Conservation (phyloP, 2,797 vertebrate species). For the Linurgus olivaceus region DNA sequence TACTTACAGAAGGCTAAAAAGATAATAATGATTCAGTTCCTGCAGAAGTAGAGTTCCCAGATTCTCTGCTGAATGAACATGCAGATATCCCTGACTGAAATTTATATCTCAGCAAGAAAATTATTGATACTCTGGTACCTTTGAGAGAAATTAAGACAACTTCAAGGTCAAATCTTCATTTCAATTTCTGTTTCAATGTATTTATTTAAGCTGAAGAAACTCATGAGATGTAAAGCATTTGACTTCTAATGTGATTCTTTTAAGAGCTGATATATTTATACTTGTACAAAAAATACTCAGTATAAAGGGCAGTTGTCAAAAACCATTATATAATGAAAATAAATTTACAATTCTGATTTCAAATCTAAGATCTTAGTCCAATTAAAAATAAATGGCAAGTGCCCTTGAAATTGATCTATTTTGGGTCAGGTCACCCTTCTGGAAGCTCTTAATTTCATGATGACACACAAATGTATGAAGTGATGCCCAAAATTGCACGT, state of each 20-base stretch:
- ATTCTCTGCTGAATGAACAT: background rate
- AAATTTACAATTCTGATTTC: background rate
- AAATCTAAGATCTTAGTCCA: background rate
- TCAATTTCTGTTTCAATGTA: background rate
- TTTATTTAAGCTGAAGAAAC: background rate
- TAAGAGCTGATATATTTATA: background rate
- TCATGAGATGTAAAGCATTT: background rate
- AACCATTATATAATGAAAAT: background rate
- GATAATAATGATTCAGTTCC: background rate
- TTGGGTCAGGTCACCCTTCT: background rate
- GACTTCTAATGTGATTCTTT: background rate
- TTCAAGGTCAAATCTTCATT: background rate
- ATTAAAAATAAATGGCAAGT: background rate
- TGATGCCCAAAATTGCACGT: background rate
- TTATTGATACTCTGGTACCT: background rate
- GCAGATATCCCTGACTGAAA: background rate
- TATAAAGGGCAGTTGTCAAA: background rate
- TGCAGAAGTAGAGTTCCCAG: background rate
- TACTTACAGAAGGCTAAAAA: no score
- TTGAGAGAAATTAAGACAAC: background rate
- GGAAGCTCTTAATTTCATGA: background rate
- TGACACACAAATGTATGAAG: background rate
- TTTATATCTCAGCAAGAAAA: background rate
- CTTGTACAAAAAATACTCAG: background rate
- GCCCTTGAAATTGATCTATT: background rate